Evolutionary conservation across 2,113 vertebrate genomes (phyloP).

Genomic region (Sorex araneus): DNA sequence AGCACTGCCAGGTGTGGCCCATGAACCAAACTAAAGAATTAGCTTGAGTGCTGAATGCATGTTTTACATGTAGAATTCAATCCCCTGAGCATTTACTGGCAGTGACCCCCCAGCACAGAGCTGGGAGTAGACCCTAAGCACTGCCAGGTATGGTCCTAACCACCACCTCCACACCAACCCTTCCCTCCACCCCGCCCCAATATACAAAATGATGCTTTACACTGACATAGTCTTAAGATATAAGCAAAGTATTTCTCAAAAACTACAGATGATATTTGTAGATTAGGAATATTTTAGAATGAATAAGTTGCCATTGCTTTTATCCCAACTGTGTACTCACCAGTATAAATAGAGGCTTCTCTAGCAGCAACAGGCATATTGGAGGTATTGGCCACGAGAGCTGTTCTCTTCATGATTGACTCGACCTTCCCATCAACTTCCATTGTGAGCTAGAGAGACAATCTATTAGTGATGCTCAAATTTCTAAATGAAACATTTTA

Average conservation of each 20-base stretch:
- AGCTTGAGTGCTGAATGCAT: too few relatives aligned
- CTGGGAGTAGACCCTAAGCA: too few relatives aligned
- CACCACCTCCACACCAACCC: too few relatives aligned
- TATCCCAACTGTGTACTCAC: constrained; percentile 86
- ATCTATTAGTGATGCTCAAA: constrained; percentile 37
- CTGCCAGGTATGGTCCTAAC: too few relatives aligned
- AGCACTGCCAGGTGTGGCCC: too few relatives aligned
- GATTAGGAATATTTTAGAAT: constrained; percentile 8
- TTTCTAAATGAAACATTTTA: constrained; percentile 34
- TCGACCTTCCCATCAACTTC: constrained; percentile 97
- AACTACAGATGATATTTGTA: background rate
- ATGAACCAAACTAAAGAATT: too few relatives aligned
- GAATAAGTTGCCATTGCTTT: constrained; percentile 32
- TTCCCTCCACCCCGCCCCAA: too few relatives aligned
- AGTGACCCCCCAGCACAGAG: too few relatives aligned
- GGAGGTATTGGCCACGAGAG: constrained; percentile 98
- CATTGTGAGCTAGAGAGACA: constrained; percentile 94
- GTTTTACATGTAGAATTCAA: too few relatives aligned
- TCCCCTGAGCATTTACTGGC: too few relatives aligned
- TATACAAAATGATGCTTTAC: too few relatives aligned
- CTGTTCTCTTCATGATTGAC: constrained; percentile 99
- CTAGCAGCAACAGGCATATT: constrained; percentile 99
- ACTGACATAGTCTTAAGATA: constrained; percentile 14
- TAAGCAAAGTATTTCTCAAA: constrained; percentile 15
- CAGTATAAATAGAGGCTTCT: constrained; percentile 99